phyloP scores from a whole-genome alignment of 2,113 vertebrate genomes.

The Gambusia affinis region DNA sequence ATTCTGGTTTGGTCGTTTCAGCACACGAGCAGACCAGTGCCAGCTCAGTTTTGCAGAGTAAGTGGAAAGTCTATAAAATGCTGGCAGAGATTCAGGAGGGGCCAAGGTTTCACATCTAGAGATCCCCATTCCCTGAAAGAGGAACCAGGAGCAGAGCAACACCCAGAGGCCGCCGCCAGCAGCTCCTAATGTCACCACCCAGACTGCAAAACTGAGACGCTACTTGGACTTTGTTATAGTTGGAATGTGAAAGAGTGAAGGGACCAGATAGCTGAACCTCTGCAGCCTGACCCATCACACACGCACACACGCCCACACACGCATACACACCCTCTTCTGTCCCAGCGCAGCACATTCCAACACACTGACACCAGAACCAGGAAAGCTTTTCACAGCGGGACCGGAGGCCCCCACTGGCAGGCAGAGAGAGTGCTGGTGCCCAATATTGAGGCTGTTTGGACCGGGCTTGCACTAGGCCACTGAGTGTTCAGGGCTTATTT shows the following conservation, averaged over 20 bases:
- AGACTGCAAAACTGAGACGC: no score
- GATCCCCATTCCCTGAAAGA: slow-evolving; percentile 1
- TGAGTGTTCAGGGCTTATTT: slow-evolving; percentile 2
- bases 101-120: background rate
- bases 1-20: no score
- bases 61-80: background rate
- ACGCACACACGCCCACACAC: background rate
- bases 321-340: slow-evolving; percentile 19
- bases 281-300: slow-evolving; percentile 12
- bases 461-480: slow-evolving; percentile 7
- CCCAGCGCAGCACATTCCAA: slow-evolving; percentile 78
- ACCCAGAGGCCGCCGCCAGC: background rate
- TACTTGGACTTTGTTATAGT: background rate
- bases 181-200: no score
- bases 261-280: slow-evolving; percentile 1
- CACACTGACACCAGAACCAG: slow-evolving; percentile 71
- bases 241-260: background rate
- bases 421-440: slow-evolving; percentile 18
- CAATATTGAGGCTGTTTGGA: slow-evolving; percentile 9
- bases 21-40: no score
- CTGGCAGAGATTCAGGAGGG: background rate
- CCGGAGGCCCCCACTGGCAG: slow-evolving; percentile 24
- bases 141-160: slow-evolving; percentile 8
- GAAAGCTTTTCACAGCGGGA: slow-evolving; percentile 40
- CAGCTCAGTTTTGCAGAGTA: no score